Evolutionary conservation across 2,797 vertebrate species (phyloP), one percentile per base, ranked within the genome.

Genomic region (Xerus rutilus): DNA sequence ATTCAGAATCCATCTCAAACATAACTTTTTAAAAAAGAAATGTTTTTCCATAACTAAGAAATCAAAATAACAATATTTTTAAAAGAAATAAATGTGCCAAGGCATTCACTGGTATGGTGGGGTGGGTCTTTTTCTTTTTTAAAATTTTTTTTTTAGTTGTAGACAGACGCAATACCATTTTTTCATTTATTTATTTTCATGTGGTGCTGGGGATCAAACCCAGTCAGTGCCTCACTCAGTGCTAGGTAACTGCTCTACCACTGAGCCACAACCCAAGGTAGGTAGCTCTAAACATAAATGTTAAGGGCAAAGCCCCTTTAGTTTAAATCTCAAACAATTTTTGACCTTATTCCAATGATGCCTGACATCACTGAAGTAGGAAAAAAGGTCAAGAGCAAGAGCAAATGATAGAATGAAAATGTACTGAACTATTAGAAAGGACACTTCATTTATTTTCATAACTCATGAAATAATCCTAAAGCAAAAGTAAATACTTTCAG

Each of bases 401-500:
- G 4, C 45, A 82, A 74, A 89, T 28, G 12, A 25, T 21, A 76
- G 77, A 13, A 43, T 45, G 32, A 77, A 94, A 72, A 86, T 20
- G 43, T 6, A 43, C 49, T 10, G 43, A 70, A 32, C 13, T 62
- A 88, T 0, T 47, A 13, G 12, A 89, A 74, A 64, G n/a, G 84
- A 79, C 4, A 17, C 45, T 77, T 47, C 45, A 23, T 28, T 5
- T 6, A 87, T 62, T 91, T 83, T 77, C 32, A 35, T 43, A 91
- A 47, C 21, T 84, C 76, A 84, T 45, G 13, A 70, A 93, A 81
- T 11, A 93, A 62, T 59, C 30, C 45, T 45, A 86, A 87, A 95
- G 47, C 64, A 93, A 70, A 82, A 83, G 20, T 64, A 89, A 69
- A 67, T n/a, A 43, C 6, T 73, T 86, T 57, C 30, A 57, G 54